Evolutionary conservation across 2,888 invertebrate genomes (phyloP).

Genomic region (Dolichopus griseipennis): DNA sequence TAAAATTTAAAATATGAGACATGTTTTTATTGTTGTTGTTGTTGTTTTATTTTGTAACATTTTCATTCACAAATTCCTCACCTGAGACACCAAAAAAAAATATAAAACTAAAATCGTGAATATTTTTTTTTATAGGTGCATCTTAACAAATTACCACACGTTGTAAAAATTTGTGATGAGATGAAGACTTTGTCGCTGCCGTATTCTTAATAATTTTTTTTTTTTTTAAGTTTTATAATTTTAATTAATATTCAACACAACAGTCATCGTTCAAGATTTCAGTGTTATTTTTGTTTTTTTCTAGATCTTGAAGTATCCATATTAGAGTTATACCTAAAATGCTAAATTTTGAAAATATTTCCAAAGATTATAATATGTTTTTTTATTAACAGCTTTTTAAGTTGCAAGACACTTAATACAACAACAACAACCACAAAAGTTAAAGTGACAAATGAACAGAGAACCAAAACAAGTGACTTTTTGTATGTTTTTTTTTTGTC

Average conservation of each 20-base stretch:
- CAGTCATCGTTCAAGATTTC: neutral
- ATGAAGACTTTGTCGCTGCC: neutral
- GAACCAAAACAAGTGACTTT: neutral
- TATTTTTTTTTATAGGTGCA: neutral
- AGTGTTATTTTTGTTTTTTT: neutral
- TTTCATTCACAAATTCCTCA: conserved; percentile 10
- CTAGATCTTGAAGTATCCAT: neutral
- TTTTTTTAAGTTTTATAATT: neutral
- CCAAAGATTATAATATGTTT: too few relatives aligned
- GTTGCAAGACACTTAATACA: neutral
- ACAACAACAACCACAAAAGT: neutral
- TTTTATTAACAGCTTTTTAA: neutral
- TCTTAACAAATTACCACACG: neutral
- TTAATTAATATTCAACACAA: neutral
- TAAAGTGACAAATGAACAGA: too few relatives aligned
- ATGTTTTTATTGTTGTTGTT: too few relatives aligned
- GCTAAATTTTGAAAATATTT: neutral
- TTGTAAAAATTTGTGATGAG: neutral
- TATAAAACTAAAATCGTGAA: neutral
- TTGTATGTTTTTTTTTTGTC: neutral
- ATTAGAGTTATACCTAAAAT: neutral
- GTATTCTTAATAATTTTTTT: neutral
- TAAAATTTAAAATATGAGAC: too few relatives aligned
- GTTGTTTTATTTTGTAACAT: neutral
- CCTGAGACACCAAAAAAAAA: neutral